Evolutionary conservation across 2,797 vertebrate genomes (phyloP), one percentile per base, ranked within the genome.

Genomic region (Gadopsis marmoratus): DNA sequence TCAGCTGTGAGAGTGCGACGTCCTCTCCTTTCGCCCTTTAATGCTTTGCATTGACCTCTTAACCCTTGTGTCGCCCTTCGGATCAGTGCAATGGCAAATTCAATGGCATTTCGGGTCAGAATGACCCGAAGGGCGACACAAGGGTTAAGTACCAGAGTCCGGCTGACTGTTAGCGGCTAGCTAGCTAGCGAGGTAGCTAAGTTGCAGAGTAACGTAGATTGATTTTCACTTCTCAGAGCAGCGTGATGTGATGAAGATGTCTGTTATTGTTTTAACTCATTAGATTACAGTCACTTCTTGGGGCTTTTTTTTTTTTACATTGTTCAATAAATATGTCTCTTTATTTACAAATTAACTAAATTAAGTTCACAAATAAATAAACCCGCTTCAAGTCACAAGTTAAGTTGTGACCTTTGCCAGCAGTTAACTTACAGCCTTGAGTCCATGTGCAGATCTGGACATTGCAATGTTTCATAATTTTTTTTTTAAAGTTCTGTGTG

Each of bases 201-300:
- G 2, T 7, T 47, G 4, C 12, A 39, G 1, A 54, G 31, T 91
- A 87, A 88, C 89, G 89, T 86, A 90, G 71, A 21, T 33, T 14
- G 10, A 63, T n/a, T 35, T n/a, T 33, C 17, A 16, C 17, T 1
- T 37, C 4, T 35, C 9, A 41, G 7, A 19, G 54, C 41, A 56
- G 60, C 12, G 5, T 33, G 31, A 29, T 39, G 41, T 8, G 50
- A 53, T 51, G 2, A 26, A 0, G 0, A 0, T 13, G 16, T 26
- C 7, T 26, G 12, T 14, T 26, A 26, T 0, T 16, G 17, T 33
- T 39, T 17, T 1, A 8, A 35, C 17, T 72, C 26, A 10, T 48
- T n/a, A 16, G 0, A 29, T 50, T 0, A 53, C 2, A 33, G 39
- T 0, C 5, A 13, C 10, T 5, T 33, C 3, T 13, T 16, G 13